Base-by-base conservation (phyloP, 2,888 invertebrate species). In the Agrotis exclamationis region DNA sequence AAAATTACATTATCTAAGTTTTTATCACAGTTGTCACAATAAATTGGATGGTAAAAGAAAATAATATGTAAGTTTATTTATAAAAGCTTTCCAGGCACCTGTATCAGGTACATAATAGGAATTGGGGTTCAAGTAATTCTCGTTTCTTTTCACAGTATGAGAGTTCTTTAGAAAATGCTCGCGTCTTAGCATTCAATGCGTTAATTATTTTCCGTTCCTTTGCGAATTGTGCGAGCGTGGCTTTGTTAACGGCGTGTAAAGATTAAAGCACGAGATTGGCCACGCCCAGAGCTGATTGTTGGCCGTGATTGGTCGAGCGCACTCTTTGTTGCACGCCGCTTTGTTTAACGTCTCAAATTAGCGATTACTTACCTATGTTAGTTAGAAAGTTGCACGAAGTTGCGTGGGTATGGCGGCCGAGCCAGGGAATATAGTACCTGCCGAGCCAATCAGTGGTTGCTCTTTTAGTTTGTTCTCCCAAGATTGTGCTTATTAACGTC, bases 291-390 rank as follows among this genome's bases (percentile, higher is more conserved):
- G 82, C 82, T 89, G 88, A 89, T 90, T 90, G 87, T 85, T 83
- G 80, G 83, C 88, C 80, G 86, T 90, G 94, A 95, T 96, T 96
- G 95, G 95, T 90, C 85, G 89, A 88, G 79, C 88, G 84, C 81
- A 86, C 81, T 89, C 93, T 95, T 94, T 94, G 94, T 94, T 91
- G 86, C 87, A 88, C 85, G 89, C 92, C 91, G 91, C 91, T 92
- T 93, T 93, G 92, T 93, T 93, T 90, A 90, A 90, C 88, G 89
- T 89, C 88, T 90, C 87, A 93, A 93, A 93, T 93, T 93, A 92
- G 91, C 90, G 87, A 87, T 88, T 88, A 86, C 84, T 80, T 76
- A 73, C 72, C 70, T 60, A 71, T 64, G 63, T 74, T 74, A 63
- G 72, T 76, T 85, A 82, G 84, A 85, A 85, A 85, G 81, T 82